A percentile compares a stretch with the other conserved stretches of the same genome.
These are phyloP conservation scores for Pteria penguin DNA, from an alignment of 2,888 invertebrate genomes.

Conservation along the genomic window DNA sequence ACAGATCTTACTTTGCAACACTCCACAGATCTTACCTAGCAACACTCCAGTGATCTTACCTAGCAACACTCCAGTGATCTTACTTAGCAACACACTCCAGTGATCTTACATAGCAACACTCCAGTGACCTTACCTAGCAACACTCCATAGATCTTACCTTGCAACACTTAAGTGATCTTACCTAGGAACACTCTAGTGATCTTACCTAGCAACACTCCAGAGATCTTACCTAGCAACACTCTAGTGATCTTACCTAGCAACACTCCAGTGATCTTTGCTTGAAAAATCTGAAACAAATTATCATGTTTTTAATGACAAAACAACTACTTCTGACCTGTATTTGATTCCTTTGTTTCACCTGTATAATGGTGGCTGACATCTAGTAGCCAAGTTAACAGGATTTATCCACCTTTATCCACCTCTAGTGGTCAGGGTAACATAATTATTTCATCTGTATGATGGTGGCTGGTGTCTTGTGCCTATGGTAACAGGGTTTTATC, in stretches of 20 bases:
- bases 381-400: too few relatives aligned
- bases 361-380: too few relatives aligned
- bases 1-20: neutral
- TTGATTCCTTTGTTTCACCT: too few relatives aligned
- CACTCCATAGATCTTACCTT: neutral
- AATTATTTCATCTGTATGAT: too few relatives aligned
- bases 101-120: neutral
- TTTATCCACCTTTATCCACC: too few relatives aligned
- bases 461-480: too few relatives aligned
- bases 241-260: constrained; percentile 62
- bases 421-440: too few relatives aligned
- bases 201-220: neutral
- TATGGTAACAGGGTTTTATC: too few relatives aligned
- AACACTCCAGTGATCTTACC: constrained; percentile 51
- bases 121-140: too few relatives aligned
- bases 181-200: neutral
- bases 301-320: too few relatives aligned
- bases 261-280: constrained; percentile 66
- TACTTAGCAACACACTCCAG: too few relatives aligned
- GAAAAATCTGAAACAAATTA: constrained; percentile 63
- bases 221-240: neutral
- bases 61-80: constrained; percentile 69
- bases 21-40: neutral
- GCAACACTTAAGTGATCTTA: neutral
- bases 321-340: too few relatives aligned